These are phyloP conservation scores for Tokudaia muenninki DNA, from an alignment of 2,797 vertebrate genomes.

Conservation along the genomic window DNA sequence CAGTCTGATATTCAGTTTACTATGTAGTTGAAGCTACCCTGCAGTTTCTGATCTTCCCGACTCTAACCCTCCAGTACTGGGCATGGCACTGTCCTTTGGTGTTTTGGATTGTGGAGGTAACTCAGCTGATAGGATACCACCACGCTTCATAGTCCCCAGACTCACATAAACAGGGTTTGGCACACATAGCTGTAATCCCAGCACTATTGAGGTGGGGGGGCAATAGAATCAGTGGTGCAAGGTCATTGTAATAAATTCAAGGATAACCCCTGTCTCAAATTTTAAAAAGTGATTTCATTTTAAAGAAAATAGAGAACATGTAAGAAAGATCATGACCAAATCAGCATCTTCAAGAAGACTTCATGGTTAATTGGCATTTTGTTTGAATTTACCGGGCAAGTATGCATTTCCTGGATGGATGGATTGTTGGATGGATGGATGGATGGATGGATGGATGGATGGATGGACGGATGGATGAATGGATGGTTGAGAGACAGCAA, in stretches of 20 bases:
- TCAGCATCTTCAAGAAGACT: not conserved
- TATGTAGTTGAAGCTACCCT: not conserved
- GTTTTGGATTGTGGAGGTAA: not conserved
- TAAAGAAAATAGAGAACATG: not conserved
- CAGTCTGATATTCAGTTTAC: not conserved
- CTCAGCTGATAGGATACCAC: not conserved
- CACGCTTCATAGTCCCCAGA: not conserved
- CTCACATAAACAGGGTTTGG: not conserved
- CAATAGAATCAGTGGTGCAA: not conserved
- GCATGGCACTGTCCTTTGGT: not conserved
- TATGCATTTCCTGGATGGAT: not conserved
- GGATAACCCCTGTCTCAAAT: not conserved
- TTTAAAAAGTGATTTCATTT: not conserved
- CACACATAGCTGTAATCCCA: not conserved
- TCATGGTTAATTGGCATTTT: not conserved
- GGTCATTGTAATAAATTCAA: not conserved
- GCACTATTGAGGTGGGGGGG: not conserved
- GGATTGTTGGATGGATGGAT: not conserved
- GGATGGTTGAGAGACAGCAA: not conserved
- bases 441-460: not conserved
- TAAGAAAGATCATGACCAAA: not conserved
- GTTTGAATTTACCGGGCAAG: constrained; percentile 7
- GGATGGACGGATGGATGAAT: not conserved
- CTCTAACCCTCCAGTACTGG: not conserved
- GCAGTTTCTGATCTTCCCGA: not conserved